Base-by-base conservation (phyloP, 2,797 vertebrate species). In the Coregonus sp. region DNA sequence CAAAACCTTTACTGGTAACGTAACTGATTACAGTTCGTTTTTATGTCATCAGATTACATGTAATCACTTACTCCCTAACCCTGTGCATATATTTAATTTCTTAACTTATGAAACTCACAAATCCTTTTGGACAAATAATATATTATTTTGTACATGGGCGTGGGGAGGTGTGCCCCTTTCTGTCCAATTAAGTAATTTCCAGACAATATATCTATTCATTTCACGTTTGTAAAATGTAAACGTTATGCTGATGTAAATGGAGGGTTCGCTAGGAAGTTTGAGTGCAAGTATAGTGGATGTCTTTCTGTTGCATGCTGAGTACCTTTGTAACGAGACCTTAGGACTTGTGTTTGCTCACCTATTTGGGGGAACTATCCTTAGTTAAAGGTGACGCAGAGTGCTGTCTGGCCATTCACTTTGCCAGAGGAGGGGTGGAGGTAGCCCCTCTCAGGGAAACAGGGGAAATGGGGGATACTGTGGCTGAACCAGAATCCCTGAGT, bases 401-500 rank as follows among this genome's bases (percentile, higher is more conserved):
- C 93, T 0, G 89, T 95, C 87, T 99, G 97, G 59, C 96, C 97
- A 0, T 95, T 93, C 75, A 84, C 80, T 90, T 90, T 94, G 18
- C 96, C 97, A 2, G 93, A 92, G 51, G 90, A 79, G 18, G 97
- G 97, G 90, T 97, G 99, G 31, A 82, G 79, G 80, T 95, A 98
- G 75, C 95, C 96, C 33, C 86, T 91, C 88, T 96, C 93, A 15
- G 95, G 95, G 85, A 91, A 80, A 0, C 95, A 95, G 59, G 97
- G 96, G 88, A 99, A 99, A 77, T 90, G 90, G 6, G 97, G 97
- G 75, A 98, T 90, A 5, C 94, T 97, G 92, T 98, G 97, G 65
- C 94, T 95, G 75, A 98, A 78, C 97, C 97, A 98, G 91, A 98
- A 97, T 74, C 97, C 97, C 88, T 97, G 96, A 73, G 83, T 73